Percentiles rank a stretch among this genome's conserved stretches.
These are phyloP conservation scores for Danio albolineatus DNA, from an alignment of 2,797 vertebrate species.

Conservation along the genomic window DNA sequence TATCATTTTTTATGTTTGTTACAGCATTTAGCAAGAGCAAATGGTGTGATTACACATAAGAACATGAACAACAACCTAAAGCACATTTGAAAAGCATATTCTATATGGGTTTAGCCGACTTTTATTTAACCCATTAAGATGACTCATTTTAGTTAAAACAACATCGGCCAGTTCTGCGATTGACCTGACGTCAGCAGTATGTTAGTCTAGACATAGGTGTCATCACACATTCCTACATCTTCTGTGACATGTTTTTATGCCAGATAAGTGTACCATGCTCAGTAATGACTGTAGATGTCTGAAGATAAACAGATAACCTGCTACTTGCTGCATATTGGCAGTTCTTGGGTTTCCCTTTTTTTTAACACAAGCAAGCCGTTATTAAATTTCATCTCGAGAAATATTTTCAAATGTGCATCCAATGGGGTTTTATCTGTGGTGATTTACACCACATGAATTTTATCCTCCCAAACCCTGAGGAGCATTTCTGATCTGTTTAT, in stretches of 20 bases:
- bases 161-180: neutral
- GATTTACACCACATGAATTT: conserved; percentile 9
- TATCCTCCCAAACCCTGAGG: conserved; percentile 33
- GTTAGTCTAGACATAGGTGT: neutral
- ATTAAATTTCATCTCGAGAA: conserved; percentile 15
- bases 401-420: neutral
- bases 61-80: no score
- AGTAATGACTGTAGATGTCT: neutral
- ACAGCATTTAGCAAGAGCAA: no score
- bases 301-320: neutral
- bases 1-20: no score
- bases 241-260: neutral
- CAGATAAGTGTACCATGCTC: neutral
- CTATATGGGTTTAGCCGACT: no score
- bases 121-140: no score
- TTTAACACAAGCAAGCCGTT: conserved; percentile 1
- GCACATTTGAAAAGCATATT: no score
- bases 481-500: conserved; percentile 42
- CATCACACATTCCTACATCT: neutral
- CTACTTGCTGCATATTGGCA: neutral
- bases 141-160: neutral
- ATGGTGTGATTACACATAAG: no score
- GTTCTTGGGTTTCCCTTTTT: neutral
- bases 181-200: conserved; percentile 6
- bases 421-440: neutral